Percentiles rank a stretch among this genome's conserved stretches.
phyloP scores from a whole-genome alignment of 2,797 vertebrate species.

The Tachyglossus aculeatus region DNA sequence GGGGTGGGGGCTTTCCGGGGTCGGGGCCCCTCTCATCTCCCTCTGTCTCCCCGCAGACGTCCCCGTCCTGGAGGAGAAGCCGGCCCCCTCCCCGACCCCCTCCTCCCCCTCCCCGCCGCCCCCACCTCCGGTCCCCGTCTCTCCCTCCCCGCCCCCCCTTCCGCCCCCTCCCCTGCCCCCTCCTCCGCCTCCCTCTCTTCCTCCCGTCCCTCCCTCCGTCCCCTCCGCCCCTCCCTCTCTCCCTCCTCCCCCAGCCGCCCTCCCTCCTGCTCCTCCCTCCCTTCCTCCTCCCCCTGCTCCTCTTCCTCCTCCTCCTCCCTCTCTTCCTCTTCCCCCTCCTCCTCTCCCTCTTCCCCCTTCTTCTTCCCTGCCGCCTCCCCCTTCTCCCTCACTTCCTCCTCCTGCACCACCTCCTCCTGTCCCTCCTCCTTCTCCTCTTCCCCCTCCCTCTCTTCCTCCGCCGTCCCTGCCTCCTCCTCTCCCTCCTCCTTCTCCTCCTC shows the following conservation, averaged over 20 bases:
- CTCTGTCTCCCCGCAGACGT: constrained; percentile 27
- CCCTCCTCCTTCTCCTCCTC: too few species aligned
- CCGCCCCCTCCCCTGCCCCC: constrained; percentile 12
- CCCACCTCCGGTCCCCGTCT: accelerated
- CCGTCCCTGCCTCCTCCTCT: not conserved
- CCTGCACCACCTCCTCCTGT: not conserved
- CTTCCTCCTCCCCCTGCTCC: not conserved
- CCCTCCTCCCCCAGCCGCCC: too few species aligned
- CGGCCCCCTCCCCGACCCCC: constrained; percentile 37
- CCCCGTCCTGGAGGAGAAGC: constrained; percentile 58
- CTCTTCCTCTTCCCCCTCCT: not conserved
- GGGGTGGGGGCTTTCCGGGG: accelerated
- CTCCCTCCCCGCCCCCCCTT: not conserved
- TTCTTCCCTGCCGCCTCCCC: not conserved
- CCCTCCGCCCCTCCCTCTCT: not conserved
- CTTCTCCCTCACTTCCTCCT: not conserved
- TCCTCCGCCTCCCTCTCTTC: not conserved
- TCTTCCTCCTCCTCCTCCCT: too few species aligned
- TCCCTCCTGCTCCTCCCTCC: not conserved
- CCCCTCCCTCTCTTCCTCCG: not conserved
- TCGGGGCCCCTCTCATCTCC: not conserved
- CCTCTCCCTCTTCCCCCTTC: not conserved
- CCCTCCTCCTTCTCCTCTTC: not conserved
- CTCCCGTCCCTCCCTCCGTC: not conserved
- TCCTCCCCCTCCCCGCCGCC: constrained; percentile 21